Evolutionary conservation across 1,140 invertebrate species (phyloP).

Genomic region (Lordiphosa clarofinis): DNA sequence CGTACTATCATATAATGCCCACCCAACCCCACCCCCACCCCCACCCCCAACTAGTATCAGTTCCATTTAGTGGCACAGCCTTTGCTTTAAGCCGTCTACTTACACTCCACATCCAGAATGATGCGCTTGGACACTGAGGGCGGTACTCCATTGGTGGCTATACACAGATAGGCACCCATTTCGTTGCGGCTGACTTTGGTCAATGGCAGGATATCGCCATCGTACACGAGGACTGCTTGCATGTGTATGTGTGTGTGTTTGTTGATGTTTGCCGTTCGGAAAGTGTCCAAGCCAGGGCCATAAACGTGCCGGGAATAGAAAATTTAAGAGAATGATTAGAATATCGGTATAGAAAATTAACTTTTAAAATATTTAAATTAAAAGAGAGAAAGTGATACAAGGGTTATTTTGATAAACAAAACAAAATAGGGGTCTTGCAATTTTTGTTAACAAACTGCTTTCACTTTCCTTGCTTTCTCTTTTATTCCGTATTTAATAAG

Average conservation of each 20-base stretch:
- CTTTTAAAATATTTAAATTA: not conserved
- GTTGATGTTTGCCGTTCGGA: constrained; percentile 32
- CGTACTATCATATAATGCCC: constrained; percentile 48
- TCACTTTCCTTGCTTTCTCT: too few species aligned
- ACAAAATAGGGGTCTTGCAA: too few species aligned
- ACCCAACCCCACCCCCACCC: too few species aligned
- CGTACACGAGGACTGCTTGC: constrained; percentile 85
- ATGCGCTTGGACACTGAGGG: constrained; percentile 93
- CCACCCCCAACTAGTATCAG: not conserved
- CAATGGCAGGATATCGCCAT: constrained; percentile 90
- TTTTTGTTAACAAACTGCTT: too few species aligned
- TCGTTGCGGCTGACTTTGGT: constrained; percentile 91
- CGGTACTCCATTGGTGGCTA: constrained; percentile 90
- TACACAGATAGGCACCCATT: constrained; percentile 93
- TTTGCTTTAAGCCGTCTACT: constrained; percentile 80
- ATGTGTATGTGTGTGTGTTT: constrained; percentile 53
- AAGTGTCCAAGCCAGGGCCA: constrained; percentile 44
- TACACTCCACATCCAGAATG: constrained; percentile 93
- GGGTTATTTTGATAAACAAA: too few species aligned
- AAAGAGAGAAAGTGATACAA: too few species aligned
- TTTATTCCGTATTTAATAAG: too few species aligned
- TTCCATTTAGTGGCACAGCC: not conserved
- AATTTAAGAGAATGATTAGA: constrained; percentile 31
- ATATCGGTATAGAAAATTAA: constrained; percentile 1
- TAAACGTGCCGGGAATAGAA: constrained; percentile 32